phyloP scores from a whole-genome alignment of 2,797 vertebrate species.

The Psittacula derbiana region DNA sequence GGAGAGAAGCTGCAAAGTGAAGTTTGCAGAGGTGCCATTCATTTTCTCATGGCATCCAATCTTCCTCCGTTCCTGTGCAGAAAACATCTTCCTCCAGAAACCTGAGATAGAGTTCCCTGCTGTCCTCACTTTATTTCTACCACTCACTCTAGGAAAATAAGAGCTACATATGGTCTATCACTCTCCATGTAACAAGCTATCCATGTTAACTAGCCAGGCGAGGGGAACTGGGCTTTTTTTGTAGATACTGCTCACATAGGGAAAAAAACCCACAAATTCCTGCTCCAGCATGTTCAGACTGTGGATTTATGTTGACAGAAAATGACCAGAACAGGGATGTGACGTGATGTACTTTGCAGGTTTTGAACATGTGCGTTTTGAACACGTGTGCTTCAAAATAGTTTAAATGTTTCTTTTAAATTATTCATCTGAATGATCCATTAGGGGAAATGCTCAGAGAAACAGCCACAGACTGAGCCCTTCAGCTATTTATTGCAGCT shows the following conservation, averaged over 20 bases:
- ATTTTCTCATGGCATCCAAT: background rate
- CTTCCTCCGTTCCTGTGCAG: background rate
- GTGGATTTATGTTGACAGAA: background rate
- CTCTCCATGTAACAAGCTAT: background rate
- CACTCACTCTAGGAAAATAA: background rate
- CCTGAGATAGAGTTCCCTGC: background rate
- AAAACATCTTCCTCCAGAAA: background rate
- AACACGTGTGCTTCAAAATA: conserved; percentile 16
- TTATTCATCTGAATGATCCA: conserved; percentile 9
- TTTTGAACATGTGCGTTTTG: conserved; percentile 1
- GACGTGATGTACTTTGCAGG: background rate
- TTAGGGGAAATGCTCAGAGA: conserved; percentile 14
- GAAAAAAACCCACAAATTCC: background rate
- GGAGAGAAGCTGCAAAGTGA: background rate
- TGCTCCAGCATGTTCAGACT: background rate
- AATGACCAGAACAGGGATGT: background rate
- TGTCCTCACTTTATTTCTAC: background rate
- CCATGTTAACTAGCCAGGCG: background rate
- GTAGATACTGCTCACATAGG: background rate
- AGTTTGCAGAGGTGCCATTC: background rate
- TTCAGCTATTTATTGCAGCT: conserved; percentile 47
- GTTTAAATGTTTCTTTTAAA: conserved; percentile 40
- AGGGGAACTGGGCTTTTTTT: background rate
- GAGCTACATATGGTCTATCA: background rate
- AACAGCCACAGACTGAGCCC: background rate